Evolutionary conservation across 2,888 invertebrate species (phyloP), one percentile per base, ranked within the genome.

Genomic region (Tenthredo notha): DNA sequence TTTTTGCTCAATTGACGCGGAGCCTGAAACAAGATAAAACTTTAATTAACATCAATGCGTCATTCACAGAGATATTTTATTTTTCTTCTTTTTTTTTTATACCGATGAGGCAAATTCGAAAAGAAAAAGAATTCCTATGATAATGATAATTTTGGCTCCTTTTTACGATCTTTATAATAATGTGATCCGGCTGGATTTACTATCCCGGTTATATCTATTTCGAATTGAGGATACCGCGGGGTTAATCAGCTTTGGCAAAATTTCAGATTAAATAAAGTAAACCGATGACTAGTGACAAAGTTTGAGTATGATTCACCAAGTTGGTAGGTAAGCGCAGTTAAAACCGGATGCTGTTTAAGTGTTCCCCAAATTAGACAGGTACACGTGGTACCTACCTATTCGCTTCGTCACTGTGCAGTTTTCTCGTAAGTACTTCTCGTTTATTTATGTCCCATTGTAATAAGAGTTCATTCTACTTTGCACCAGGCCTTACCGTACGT

Each of bases 1-100:
- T 86, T 93, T 93, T 74, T 92, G 92, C 86, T 93, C 93, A 83
- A 93, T 90, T 43, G 93, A 92, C 84, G 92, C 89, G 67, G 92
- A 90, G 86, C 92, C 93, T 93, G 90, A n/a, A 90, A 90, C 40
- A 40, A 1, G 50, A 54, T 54, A 77, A 77, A 29, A n/a, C 15
- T 77, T 2, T 15, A 29, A 67, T 33, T 29, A 50, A 77, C 7
- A 47, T 50, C 50, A n/a, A 54, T 18, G 9, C 12, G 29, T 40
- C 7, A 54, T 33, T 18, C 3, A 25, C 29, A 29, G 5, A 43
- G 12, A 12, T 37, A 12, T 58, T 37, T 18, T 12, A 15, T 40
- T 12, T 37, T 12, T 37, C 15, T 80, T 50, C 21, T 18, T 80
- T 50, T 0, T 47, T 6, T 75, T 18, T 74, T 74, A 75, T 25